These are phyloP conservation scores for Odontothrips loti DNA, from an alignment of 2,888 invertebrate species.

Conservation along the genomic window DNA sequence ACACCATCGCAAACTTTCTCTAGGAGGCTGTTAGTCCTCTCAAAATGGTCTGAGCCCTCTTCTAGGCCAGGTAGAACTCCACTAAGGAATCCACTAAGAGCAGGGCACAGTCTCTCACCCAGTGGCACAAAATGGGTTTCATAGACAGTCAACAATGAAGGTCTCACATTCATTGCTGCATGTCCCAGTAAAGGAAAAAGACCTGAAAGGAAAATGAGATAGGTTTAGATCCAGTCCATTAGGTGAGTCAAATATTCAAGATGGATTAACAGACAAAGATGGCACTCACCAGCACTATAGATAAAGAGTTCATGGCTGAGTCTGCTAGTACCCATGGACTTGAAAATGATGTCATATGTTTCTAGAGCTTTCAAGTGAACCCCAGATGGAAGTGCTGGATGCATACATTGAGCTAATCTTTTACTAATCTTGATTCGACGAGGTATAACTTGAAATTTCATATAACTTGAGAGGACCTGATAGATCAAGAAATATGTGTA, in stretches of 20 bases:
- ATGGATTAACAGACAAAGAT: conserved; percentile 15
- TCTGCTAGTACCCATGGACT: conserved; percentile 75
- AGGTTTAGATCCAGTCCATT: conserved; percentile 28
- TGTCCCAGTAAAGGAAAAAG: conserved; percentile 83
- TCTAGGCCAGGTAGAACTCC: conserved; percentile 84
- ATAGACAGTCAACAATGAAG: conserved; percentile 73
- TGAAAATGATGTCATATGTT: conserved; percentile 86
- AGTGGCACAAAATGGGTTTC: conserved; percentile 84
- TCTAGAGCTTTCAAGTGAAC: conserved; percentile 88
- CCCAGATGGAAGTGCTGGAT: conserved; percentile 84
- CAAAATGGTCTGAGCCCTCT: conserved; percentile 77
- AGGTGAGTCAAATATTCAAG: not conserved
- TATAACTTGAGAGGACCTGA: conserved; percentile 71
- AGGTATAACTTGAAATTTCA: conserved; percentile 81
- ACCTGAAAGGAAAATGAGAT: conserved; percentile 50
- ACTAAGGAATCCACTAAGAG: conserved; percentile 80
- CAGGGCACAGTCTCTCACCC: conserved; percentile 69
- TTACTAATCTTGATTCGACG: conserved; percentile 83
- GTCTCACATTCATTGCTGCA: conserved; percentile 86
- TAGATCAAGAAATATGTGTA: conserved; percentile 37
- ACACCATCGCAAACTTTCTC: conserved; percentile 72
- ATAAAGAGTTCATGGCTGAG: conserved; percentile 78
- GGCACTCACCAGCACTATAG: conserved; percentile 62
- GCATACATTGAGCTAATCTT: conserved; percentile 87
- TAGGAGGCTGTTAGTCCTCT: conserved; percentile 61